Conservation (phyloP, 2,797 vertebrate genomes). For the Spatula clypeata region DNA sequence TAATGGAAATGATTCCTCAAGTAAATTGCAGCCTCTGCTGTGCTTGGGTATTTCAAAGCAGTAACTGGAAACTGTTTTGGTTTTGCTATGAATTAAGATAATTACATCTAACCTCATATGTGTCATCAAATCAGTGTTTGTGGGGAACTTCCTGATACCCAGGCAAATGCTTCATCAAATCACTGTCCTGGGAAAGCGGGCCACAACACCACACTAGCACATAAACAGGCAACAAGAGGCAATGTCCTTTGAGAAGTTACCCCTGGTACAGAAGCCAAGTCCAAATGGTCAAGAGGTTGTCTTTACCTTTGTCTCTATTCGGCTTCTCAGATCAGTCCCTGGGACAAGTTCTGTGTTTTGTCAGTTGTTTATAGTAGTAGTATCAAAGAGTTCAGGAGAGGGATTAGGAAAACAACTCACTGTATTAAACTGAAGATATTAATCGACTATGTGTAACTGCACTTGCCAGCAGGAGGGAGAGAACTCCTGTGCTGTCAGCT, state of each 20-base stretch:
- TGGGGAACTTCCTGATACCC: not conserved
- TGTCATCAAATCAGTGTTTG: not conserved
- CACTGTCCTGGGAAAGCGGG: not conserved
- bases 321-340: not conserved
- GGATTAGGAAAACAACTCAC: conserved; percentile 30
- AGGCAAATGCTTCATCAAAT: not conserved
- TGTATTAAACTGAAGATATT: conserved; percentile 30
- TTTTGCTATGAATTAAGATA: not conserved
- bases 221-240: not conserved
- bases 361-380: not conserved
- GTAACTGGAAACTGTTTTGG: conserved; percentile 36
- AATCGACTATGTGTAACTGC: not conserved
- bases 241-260: not conserved
- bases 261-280: not conserved
- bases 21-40: conserved; percentile 50
- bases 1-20: conserved; percentile 56
- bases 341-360: not conserved
- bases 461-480: conserved; percentile 18
- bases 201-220: not conserved
- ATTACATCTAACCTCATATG: not conserved
- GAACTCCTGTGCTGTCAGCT: not conserved
- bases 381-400: not conserved
- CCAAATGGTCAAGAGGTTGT: not conserved
- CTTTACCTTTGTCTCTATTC: not conserved
- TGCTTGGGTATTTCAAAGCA: conserved; percentile 44